Conservation (phyloP, 64 coral and sea anemone genomes). For the Pachyseris speciosa region DNA sequence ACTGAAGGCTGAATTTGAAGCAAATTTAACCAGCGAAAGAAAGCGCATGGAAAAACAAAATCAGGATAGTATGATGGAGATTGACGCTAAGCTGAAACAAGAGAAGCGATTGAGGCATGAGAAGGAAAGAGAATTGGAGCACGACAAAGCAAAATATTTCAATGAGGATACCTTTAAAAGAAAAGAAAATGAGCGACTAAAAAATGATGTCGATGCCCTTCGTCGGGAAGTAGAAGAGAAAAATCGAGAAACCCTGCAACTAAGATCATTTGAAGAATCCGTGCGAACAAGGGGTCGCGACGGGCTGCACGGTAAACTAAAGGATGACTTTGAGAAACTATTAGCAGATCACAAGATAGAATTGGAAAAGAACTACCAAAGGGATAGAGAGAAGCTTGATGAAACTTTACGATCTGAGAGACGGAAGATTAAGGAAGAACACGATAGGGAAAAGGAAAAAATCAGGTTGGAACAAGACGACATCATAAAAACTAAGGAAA, state of each 20-base stretch:
- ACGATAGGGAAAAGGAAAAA: constrained; percentile 64
- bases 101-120: constrained; percentile 59
- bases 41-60: constrained; percentile 52
- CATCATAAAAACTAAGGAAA: neutral
- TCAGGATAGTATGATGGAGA: constrained; percentile 18
- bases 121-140: constrained; percentile 33
- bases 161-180: constrained; percentile 35
- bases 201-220: constrained; percentile 67
- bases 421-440: constrained; percentile 75
- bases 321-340: constrained; percentile 90
- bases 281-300: constrained; percentile 77
- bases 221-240: constrained; percentile 80
- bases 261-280: constrained; percentile 78
- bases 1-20: constrained; percentile 59
- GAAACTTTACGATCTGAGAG: constrained; percentile 64
- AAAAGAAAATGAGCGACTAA: constrained; percentile 66
- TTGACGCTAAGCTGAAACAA: constrained; percentile 58
- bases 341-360: constrained; percentile 77
- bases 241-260: constrained; percentile 59
- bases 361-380: constrained; percentile 77
- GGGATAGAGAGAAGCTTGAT: constrained; percentile 72
- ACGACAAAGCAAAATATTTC: constrained; percentile 22
- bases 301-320: constrained; percentile 75
- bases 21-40: constrained; percentile 57
- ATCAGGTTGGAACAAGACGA: constrained; percentile 29